phyloP scores from a whole-genome alignment of 2,797 vertebrate species.

The Crocidura indochinensis region DNA sequence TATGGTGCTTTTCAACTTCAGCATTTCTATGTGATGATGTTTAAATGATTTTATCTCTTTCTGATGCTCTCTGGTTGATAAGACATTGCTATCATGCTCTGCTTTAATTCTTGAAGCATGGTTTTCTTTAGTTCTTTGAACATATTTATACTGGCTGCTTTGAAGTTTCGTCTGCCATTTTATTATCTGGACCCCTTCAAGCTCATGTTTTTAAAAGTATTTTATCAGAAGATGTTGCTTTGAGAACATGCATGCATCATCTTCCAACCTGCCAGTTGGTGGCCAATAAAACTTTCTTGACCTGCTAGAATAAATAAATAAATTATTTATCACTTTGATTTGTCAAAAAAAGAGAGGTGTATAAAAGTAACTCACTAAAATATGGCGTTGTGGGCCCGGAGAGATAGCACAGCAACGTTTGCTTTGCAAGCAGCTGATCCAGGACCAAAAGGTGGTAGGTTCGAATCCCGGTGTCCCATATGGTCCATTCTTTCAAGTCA shows the following conservation, averaged over 20 bases:
- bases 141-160: constrained; percentile 5
- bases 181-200: not conserved
- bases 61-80: constrained; percentile 37
- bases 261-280: too few species aligned
- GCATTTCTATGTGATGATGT: constrained; percentile 58
- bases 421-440: too few species aligned
- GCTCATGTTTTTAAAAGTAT: not conserved
- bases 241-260: too few species aligned
- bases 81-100: not conserved
- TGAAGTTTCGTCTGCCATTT: constrained; percentile 21
- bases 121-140: constrained; percentile 45
- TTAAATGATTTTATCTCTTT: constrained; percentile 57
- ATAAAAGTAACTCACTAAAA: constrained; percentile 29
- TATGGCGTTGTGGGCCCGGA: not conserved
- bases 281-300: too few species aligned
- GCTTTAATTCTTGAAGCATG: constrained; percentile 20
- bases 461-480: too few species aligned
- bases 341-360: constrained; percentile 51
- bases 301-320: too few species aligned
- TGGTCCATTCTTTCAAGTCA: too few species aligned
- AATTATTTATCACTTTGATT: constrained; percentile 34
- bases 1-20: constrained; percentile 43
- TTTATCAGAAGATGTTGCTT: too few species aligned
- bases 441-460: too few species aligned
- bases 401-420: too few species aligned